These are phyloP conservation scores for Lutraria lutraria DNA, from an alignment of 2,888 invertebrate species.

Conservation along the genomic window DNA sequence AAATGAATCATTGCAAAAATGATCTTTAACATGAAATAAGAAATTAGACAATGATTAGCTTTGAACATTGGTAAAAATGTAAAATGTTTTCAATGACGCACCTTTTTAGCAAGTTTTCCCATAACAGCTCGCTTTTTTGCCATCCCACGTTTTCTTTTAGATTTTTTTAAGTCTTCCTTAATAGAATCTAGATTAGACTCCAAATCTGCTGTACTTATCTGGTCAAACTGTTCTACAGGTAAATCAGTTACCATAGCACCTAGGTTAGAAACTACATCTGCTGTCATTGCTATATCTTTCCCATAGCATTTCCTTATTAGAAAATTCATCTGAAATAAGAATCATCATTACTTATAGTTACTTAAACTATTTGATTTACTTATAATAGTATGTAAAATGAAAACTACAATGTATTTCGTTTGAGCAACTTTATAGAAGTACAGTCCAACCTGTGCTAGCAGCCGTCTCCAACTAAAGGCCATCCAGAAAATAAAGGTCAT, in stretches of 20 bases:
- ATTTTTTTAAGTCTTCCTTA: conserved; percentile 42
- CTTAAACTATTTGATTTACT: neutral
- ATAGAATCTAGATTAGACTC: conserved; percentile 35
- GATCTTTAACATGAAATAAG: neutral
- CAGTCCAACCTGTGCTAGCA: no score
- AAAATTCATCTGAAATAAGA: conserved; percentile 37
- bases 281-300: neutral
- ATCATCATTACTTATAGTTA: neutral
- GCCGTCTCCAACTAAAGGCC: no score
- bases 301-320: conserved; percentile 44
- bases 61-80: neutral
- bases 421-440: neutral
- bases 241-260: conserved; percentile 55
- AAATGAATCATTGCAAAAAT: neutral
- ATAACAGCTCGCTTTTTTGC: conserved; percentile 30
- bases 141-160: neutral
- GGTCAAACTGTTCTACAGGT: conserved; percentile 43
- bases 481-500: no score
- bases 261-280: conserved; percentile 35
- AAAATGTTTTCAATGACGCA: neutral
- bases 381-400: neutral
- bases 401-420: neutral
- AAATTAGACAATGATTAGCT: neutral
- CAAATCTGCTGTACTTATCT: conserved; percentile 48
- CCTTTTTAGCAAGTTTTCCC: conserved; percentile 56